Evolutionary conservation across 1,140 invertebrate species (phyloP), one percentile per base, ranked within the genome.

Genomic region (Zaprionus ghesquierei): DNA sequence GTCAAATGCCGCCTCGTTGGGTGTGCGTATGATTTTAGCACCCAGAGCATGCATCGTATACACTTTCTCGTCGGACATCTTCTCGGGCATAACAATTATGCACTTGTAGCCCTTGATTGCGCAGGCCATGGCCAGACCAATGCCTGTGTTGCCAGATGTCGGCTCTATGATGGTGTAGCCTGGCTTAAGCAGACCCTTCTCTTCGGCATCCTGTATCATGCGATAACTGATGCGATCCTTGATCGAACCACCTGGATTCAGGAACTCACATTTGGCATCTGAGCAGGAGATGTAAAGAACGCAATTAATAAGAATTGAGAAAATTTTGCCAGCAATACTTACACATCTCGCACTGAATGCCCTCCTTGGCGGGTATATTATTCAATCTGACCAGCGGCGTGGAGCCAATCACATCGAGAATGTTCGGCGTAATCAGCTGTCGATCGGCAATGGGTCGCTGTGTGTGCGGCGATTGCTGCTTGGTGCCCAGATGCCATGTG

Each of bases 31-130:
- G 68, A 99, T 99, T 93, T 98, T 96, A 13, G 99, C 98, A 5
- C 99, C 99, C 4, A 99, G 93, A 3, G 97, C 97, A 73, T 94
- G 93, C 27, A 99, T 91, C 0, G 97, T 95, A 51, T 94, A 94
- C 9, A 98, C 98, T 94, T 99, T 99, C 93, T 99, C 98, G 92
- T 97, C 96, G 22, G 97, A 99, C 98, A 99, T 99, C 93, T 99
- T 99, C 87, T 99, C 97, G 1, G 99, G 98, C 96, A 99, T 97
- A 0, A 99, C 98, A 92, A 99, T 99, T 38, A 99, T 96, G 92
- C 98, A 99, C 69, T 95, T 95, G 92, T 99, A 99, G 9, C 90
- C 94, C 93, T 97, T 98, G 0, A 99, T 97, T 50, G 98, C 98
- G 65, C 97, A 95, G 38, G 97, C 97, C 92, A 99, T 94, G 0